Base-by-base conservation (phyloP, 2,888 invertebrate species). In the Leptinotarsa rubiginosa region DNA sequence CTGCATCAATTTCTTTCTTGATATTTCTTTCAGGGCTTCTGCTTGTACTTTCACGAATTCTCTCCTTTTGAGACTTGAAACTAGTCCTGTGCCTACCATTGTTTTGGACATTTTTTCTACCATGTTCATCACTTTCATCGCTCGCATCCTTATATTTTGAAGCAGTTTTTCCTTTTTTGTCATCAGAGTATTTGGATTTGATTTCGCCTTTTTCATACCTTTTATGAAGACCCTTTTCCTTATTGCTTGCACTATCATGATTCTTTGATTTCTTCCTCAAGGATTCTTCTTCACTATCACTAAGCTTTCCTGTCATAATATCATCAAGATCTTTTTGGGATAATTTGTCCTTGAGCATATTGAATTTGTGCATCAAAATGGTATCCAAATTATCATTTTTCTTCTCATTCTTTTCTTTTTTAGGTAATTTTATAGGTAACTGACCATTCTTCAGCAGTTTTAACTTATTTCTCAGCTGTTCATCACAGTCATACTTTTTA, bases 311-410 rank as follows among this genome's bases (percentile, higher is more conserved):
- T 87, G 86, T 83, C 84, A 88, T 81, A 80, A 88, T 86, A 78
- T 87, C 85, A 69, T 85, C 80, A 72, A 88, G 78, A 78, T 88
- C 88, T 65, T 84, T 78, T 78, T 87, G 85, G 2, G 85, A 90
- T 20, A 90, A 83, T 84, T 89, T 87, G 77, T 90, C 90, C 84
- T 92, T 91, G 0, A 95, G 87, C 77, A 93, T 91, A 84, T 91
- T 93, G 75, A 93, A 91, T 84, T 93, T 94, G 77, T 91, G 91
- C 80, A 93, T 92, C 70, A 96, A 88, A 81, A 93, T 89, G 77
- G 91, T 90, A 85, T 95, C 94, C 20, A 95, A 87, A 73, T 86
- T 86, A 68, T 88, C 89, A 41, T 88, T 88, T 72, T 87, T 88
- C 78, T 79, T 78, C 41, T 89, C 89, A 76, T 83, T 84, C 31